A percentile compares a stretch with the other conserved stretches of the same genome.
phyloP scores from a whole-genome alignment of 1,140 invertebrate species.

The Bacillus rossius region DNA sequence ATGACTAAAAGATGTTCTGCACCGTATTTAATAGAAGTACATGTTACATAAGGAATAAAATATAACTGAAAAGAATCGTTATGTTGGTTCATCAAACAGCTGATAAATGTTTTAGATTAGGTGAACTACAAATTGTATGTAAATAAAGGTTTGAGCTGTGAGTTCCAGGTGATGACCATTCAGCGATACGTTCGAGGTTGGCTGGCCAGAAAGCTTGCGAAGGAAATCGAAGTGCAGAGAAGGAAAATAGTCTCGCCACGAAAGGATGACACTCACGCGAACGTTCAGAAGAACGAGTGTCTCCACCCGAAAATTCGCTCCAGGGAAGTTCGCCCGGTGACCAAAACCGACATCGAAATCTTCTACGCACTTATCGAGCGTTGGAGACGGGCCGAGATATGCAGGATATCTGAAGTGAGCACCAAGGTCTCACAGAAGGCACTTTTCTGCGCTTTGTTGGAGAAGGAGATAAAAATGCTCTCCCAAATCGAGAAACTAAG shows the following conservation, averaged over 20 bases:
- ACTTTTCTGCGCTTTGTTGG: slow-evolving; percentile 52
- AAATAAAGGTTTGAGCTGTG: too few relatives aligned
- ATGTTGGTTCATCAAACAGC: too few relatives aligned
- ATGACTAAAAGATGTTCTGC: too few relatives aligned
- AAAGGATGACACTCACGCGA: slow-evolving; percentile 38
- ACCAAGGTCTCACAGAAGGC: slow-evolving; percentile 53
- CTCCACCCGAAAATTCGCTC: slow-evolving; percentile 48
- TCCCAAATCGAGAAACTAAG: slow-evolving; percentile 53
- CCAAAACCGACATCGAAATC: slow-evolving; percentile 55
- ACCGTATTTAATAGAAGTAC: too few relatives aligned
- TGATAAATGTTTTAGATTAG: too few relatives aligned
- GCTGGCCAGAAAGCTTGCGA: slow-evolving; percentile 15
- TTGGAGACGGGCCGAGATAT: slow-evolving; percentile 55
- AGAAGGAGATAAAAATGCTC: slow-evolving; percentile 58
- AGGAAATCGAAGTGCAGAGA: slow-evolving; percentile 32
- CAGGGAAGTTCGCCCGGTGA: slow-evolving; percentile 50
- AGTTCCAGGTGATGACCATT: slow-evolving; percentile 49
- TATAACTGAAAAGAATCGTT: too few relatives aligned
- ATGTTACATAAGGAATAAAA: too few relatives aligned
- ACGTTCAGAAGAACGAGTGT: slow-evolving; percentile 43
- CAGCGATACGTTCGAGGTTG: slow-evolving; percentile 47
- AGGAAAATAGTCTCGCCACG: slow-evolving; percentile 25
- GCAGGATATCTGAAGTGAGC: slow-evolving; percentile 48
- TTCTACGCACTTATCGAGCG: slow-evolving; percentile 55
- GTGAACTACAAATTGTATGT: too few relatives aligned